Conservation (phyloP, 2,888 invertebrate genomes). For the Lysandra coridon region DNA sequence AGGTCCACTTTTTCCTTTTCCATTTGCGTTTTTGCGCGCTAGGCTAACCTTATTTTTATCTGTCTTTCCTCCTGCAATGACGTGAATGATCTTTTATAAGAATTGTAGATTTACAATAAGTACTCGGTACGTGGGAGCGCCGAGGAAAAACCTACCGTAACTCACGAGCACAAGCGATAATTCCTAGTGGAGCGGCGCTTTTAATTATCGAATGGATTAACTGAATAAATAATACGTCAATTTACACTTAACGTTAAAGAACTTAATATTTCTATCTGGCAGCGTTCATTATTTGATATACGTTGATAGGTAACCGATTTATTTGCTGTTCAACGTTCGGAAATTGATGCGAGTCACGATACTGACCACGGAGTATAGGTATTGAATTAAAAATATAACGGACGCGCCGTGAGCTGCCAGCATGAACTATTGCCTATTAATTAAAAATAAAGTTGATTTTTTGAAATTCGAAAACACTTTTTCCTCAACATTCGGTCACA, state of each 20-base stretch:
- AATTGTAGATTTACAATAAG: slow-evolving; percentile 33
- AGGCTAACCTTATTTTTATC: slow-evolving; percentile 39
- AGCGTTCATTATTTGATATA: slow-evolving; percentile 51
- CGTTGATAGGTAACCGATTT: slow-evolving; percentile 61
- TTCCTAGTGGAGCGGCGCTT: slow-evolving; percentile 59
- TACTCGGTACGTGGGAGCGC: slow-evolving; percentile 10
- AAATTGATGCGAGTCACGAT: slow-evolving; percentile 51
- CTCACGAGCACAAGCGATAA: slow-evolving; percentile 61
- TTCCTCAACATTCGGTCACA: slow-evolving; percentile 38
- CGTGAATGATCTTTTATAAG: slow-evolving; percentile 37
- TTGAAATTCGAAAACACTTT: slow-evolving; percentile 41
- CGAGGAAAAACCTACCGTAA: slow-evolving; percentile 48
- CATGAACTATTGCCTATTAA: slow-evolving; percentile 38
- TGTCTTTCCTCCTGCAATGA: slow-evolving; percentile 43
- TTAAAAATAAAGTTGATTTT: slow-evolving; percentile 40
- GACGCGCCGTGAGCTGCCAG: slow-evolving; percentile 37
- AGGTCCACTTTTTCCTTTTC: slow-evolving; percentile 34
- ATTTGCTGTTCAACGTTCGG: slow-evolving; percentile 49
- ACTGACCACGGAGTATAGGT: slow-evolving; percentile 42
- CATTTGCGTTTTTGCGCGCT: slow-evolving; percentile 29
- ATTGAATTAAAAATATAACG: slow-evolving; percentile 44
- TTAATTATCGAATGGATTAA: slow-evolving; percentile 69
- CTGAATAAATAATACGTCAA: slow-evolving; percentile 63
- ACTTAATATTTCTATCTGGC: slow-evolving; percentile 46
- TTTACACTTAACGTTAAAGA: slow-evolving; percentile 52